Percentiles rank a stretch among this genome's conserved stretches.
These are phyloP conservation scores for Megatriorchis doriae DNA, from an alignment of 2,113 vertebrate species.

Conservation along the genomic window DNA sequence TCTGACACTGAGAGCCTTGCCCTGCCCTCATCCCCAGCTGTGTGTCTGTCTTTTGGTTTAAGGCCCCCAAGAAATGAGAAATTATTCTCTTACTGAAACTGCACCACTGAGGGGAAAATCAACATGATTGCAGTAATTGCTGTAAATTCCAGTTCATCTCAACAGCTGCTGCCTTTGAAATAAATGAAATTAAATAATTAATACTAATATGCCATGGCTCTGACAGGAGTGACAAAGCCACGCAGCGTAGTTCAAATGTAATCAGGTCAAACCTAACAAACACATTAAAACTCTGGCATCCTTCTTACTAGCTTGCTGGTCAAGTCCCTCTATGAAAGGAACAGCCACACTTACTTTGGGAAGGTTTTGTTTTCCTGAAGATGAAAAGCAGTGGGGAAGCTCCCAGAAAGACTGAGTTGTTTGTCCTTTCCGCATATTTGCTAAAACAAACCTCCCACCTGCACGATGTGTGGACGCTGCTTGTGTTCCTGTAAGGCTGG, in stretches of 20 bases:
- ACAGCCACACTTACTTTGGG: not conserved
- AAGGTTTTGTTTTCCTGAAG: not conserved
- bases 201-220: not conserved
- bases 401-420: not conserved
- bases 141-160: not conserved
- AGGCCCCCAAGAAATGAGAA: not conserved
- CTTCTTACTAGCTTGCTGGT: not conserved
- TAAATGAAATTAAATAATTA: not conserved
- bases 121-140: not conserved
- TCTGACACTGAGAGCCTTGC: not conserved
- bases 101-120: not conserved
- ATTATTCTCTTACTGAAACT: not conserved
- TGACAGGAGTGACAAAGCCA: not conserved
- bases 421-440: not conserved
- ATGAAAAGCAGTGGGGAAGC: not conserved
- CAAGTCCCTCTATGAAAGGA: not conserved
- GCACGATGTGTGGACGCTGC: not conserved
- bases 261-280: not conserved
- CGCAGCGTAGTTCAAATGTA: not conserved
- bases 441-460: not conserved
- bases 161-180: not conserved
- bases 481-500: not conserved
- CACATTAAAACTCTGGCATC: not conserved
- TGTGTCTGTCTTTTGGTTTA: not conserved
- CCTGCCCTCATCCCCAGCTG: not conserved